These are phyloP conservation scores for Vulpes lagopus DNA, from an alignment of 2,113 vertebrate species.

Conservation along the genomic window DNA sequence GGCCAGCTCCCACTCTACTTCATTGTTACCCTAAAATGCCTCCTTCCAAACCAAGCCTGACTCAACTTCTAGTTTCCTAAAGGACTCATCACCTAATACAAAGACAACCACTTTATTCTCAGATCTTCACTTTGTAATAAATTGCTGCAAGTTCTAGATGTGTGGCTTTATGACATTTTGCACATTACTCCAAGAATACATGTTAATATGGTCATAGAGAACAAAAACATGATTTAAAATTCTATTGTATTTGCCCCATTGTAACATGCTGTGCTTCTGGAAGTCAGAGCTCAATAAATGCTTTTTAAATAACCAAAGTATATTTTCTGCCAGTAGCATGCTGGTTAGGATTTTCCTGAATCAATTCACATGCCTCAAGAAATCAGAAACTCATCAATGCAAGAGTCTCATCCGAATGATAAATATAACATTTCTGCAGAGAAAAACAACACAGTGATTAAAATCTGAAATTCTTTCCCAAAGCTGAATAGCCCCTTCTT, in stretches of 20 bases:
- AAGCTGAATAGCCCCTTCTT: not conserved
- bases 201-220: not conserved
- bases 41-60: not conserved
- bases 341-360: slow-evolving; percentile 37
- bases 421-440: slow-evolving; percentile 29
- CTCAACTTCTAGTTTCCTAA: not conserved
- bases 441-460: slow-evolving; percentile 24
- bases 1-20: not conserved
- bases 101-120: not conserved
- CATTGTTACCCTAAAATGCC: not conserved
- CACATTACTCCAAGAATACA: not conserved
- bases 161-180: not conserved
- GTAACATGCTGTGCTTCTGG: not conserved
- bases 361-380: slow-evolving; percentile 54
- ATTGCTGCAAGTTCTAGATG: not conserved
- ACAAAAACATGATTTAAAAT: slow-evolving; percentile 51
- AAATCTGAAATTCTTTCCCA: not conserved
- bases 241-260: not conserved
- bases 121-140: not conserved
- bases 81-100: not conserved
- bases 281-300: slow-evolving; percentile 13
- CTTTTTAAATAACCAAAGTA: slow-evolving; percentile 36
- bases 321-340: slow-evolving; percentile 31
- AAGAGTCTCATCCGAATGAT: not conserved
- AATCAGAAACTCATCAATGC: slow-evolving; percentile 47